Base-by-base conservation (phyloP, 2,113 vertebrate genomes). In the Isichthys henryi region DNA sequence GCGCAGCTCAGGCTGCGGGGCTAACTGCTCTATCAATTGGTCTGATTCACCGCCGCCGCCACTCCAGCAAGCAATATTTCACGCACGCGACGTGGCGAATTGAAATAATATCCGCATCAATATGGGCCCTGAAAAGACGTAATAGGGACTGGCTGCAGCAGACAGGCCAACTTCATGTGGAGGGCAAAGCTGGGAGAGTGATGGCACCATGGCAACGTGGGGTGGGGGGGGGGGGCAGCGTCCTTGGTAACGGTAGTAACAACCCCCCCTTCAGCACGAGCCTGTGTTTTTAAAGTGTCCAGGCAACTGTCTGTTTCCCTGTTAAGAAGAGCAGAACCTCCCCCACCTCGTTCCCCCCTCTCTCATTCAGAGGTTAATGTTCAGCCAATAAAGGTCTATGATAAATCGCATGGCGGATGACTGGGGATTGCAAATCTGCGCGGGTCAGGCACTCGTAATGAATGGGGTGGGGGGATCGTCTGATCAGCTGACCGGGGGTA, bases 71-170 rank as follows among this genome's bases (percentile, higher is more conserved):
- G 97, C 97, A 97, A 98, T 98, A 98, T 98, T 98, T 98, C 98
- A 99, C 97, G 98, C 96, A 98, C 98, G 98, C 98, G 97, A 97
- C 97, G 97, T 95, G 95, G 93, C 96, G 96, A 97, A 97, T 97
- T 97, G 97, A 98, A 98, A 98, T 99, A 98, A 99, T 99, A 99
- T 98, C 97, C 98, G 96, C 97, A 99, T 99, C 97, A 98, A 98
- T 98, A 98, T 98, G 98, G 98, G 97, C 97, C 97, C 97, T 98
- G 97, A 98, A 97, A 98, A 97, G 95, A 94, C 97, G 97, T 97
- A 97, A 98, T 98, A 97, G 97, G 97, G 96, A 96, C 94, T 92
- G 96, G 96, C 96, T 96, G 96, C 97, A 97, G 97, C 97, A 97
- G 97, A 95, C 96, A 94, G 96, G 58, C 23, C n/a, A 96, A 95